phyloP scores from a whole-genome alignment of 2,888 invertebrate species.

The Cylloceria caligata region DNA sequence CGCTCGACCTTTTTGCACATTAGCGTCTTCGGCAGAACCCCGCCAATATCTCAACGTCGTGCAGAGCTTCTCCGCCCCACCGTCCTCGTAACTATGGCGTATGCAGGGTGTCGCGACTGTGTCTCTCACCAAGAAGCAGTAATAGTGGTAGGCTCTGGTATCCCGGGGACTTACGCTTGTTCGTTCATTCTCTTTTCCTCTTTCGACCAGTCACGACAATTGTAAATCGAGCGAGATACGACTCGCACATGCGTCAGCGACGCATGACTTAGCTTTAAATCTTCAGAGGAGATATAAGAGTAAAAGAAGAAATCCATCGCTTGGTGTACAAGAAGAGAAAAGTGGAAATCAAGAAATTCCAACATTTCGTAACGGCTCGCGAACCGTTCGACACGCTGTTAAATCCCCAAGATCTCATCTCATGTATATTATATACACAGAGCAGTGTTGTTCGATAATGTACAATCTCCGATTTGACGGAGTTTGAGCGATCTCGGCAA shows the following conservation, averaged over 20 bases:
- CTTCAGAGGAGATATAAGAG: background rate
- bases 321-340: conserved; percentile 5
- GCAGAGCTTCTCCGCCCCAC: conserved; percentile 38
- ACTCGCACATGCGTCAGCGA: conserved; percentile 55
- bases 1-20: conserved; percentile 66
- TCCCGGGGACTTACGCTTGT: conserved; percentile 39
- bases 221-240: conserved; percentile 64
- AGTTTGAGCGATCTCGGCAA: conserved; percentile 30
- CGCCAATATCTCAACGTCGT: conserved; percentile 68
- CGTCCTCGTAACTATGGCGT: too few relatives aligned
- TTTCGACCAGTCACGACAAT: conserved; percentile 57
- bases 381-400: conserved; percentile 41
- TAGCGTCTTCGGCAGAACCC: conserved; percentile 69
- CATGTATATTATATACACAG: too few relatives aligned
- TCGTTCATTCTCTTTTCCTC: conserved; percentile 31
- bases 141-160: conserved; percentile 44
- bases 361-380: conserved; percentile 43
- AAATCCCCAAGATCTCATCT: too few relatives aligned
- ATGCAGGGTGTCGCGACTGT: conserved; percentile 53
- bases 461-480: conserved; percentile 47
- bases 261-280: conserved; percentile 30
- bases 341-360: conserved; percentile 37
- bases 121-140: conserved; percentile 62
- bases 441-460: conserved; percentile 13
- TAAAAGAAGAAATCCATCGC: conserved; percentile 4